These are phyloP conservation scores for Euwallacea fornicatus DNA, from an alignment of 1,140 invertebrate species.

Conservation along the genomic window DNA sequence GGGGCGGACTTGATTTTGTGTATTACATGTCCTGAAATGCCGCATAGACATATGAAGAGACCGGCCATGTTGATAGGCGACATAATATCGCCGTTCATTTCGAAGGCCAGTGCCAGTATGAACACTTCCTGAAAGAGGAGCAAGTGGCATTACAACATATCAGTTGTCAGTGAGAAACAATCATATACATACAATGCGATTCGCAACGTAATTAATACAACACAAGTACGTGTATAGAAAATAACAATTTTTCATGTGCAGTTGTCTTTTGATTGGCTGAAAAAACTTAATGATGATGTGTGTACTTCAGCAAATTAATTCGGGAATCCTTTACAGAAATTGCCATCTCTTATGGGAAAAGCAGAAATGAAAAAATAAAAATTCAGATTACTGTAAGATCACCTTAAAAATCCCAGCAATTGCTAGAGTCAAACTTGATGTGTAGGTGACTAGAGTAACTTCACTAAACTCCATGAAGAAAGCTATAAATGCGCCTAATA, in stretches of 20 bases:
- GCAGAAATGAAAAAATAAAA: not conserved
- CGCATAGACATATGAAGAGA: constrained; percentile 82
- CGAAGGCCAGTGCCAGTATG: constrained; percentile 82
- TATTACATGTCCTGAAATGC: constrained; percentile 84
- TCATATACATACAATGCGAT: too few species aligned
- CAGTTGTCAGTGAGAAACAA: not conserved
- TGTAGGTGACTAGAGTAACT: constrained; percentile 89
- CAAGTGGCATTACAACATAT: not conserved
- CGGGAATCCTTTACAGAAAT: too few species aligned
- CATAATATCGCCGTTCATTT: constrained; percentile 82
- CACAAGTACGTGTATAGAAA: too few species aligned
- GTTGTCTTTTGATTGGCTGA: not conserved
- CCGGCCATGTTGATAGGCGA: constrained; percentile 83
- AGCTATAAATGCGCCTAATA: constrained; percentile 81
- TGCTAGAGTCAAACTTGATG: constrained; percentile 96
- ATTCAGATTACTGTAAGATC: constrained; percentile 36
- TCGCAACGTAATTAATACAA: too few species aligned
- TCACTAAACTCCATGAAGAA: constrained; percentile 96
- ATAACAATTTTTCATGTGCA: too few species aligned
- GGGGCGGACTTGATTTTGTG: constrained; percentile 64
- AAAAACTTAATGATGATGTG: not conserved
- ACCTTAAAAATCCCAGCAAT: constrained; percentile 97
- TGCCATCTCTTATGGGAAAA: not conserved
- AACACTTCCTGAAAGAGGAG: constrained; percentile 80
- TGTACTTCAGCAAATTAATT: not conserved